phyloP scores from a whole-genome alignment of 1,140 invertebrate species.

The Philopotamus ludificatus region DNA sequence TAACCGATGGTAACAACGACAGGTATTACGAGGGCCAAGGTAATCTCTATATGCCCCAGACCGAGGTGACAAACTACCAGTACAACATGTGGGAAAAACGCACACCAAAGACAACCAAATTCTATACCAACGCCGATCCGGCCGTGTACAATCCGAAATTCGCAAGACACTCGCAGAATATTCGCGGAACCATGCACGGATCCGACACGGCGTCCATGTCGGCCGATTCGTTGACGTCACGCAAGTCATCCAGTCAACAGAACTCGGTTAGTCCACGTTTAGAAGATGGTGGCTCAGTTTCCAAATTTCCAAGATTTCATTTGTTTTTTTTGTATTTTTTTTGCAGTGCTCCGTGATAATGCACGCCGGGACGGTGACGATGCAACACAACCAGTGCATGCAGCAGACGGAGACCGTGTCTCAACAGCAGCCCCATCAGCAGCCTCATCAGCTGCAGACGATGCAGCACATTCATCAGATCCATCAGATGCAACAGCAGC shows the following conservation, averaged over 20 bases:
- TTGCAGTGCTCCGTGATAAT: constrained; percentile 23
- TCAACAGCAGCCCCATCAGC: constrained; percentile 6
- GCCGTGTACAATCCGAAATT: constrained; percentile 1
- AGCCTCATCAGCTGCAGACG: constrained; percentile 16
- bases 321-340: constrained; percentile 15
- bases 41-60: constrained; percentile 6
- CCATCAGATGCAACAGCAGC: not conserved
- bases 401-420: not conserved
- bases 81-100: constrained; percentile 10
- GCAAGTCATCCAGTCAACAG: constrained; percentile 58
- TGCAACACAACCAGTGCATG: not conserved
- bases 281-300: too few species aligned
- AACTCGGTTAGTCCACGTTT: constrained; percentile 50
- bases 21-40: not conserved
- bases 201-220: constrained; percentile 69
- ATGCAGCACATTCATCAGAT: not conserved
- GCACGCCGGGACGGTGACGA: not conserved
- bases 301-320: constrained; percentile 8
- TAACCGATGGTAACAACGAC: not conserved
- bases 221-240: constrained; percentile 64
- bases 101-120: constrained; percentile 36
- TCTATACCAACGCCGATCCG: constrained; percentile 38
- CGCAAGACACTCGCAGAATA: constrained; percentile 6
- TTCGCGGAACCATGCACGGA: constrained; percentile 46
- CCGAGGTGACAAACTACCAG: not conserved